Base-by-base conservation (phyloP, 2,113 vertebrate genomes). In the Epinephelus lanceolatus region DNA sequence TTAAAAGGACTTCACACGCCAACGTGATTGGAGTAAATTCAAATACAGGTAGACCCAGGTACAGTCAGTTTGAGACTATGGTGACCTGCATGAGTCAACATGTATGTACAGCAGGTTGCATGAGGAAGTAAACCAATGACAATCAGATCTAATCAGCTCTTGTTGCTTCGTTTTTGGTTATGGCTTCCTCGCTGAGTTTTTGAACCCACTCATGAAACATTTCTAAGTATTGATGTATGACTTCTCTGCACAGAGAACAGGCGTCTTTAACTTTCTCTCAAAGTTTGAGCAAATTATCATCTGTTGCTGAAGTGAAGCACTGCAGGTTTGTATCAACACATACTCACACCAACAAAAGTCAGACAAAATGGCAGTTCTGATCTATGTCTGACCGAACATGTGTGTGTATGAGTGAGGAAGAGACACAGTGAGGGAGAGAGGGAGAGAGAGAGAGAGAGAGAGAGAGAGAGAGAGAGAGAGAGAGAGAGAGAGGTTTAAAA, bases 401-500 rank as follows among this genome's bases (percentile, higher is more conserved):
- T 60, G 49, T 62, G 18, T 3, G 33, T 33, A 61, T 21, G 13
- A 5, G 55, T 19, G 49, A 1, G 62, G n/a, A 73, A 5, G 49
- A n/a, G 75, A 47, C 30, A 30, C 30, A 11, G 37, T 53, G 82
- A 18, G 51, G 40, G 75, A n/a, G 65, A 30, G 67, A 12, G 56
- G 18, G 52, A 49, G 84, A 18, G 37, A 61, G 76, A 27, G 67
- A 8, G 91, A n/a, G 65, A 30, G 75, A n/a, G 65, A 30, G 49
- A 1, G 62, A 18, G 78, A 5, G 49, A n/a, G 75, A 47, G 83
- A 18, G 51, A 27, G 75, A n/a, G 65, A 30, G 67, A 12, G 56
- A 21, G 52, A 49, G 84, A 18, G 37, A 61, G 76, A 27, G 67
- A 8, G 91, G 62, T 88, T 63, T 85, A 93, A 86, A 90, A 83